Base-by-base conservation (phyloP, 2,113 vertebrate species). In the Eulacestoma nigropectus region DNA sequence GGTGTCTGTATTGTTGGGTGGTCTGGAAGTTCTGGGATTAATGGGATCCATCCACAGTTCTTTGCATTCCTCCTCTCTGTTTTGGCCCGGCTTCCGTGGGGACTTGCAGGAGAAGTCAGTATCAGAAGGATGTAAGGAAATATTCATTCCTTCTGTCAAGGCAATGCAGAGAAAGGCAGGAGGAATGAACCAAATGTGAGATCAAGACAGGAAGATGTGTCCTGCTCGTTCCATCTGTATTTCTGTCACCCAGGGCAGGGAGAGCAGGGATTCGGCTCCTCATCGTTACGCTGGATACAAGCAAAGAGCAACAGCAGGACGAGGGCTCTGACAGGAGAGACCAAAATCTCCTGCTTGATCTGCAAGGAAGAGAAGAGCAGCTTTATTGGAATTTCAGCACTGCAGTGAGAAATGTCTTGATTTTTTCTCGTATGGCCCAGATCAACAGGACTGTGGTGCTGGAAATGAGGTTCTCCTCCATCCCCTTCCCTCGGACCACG, bases 131-230 rank as follows among this genome's bases (percentile, higher is more conserved):
- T 80, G 88, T 22, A 76, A 65, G 63, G 88, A 92, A 93, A 90
- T 86, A 88, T 73, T 88, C 50, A 25, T 88, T 83, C 90, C 79
- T 90, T 93, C 92, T 92, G 92, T 50, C 33, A 50, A 90, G 90
- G 79, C 83, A 87, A 80, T 50, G 70, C 75, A 50, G 67, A 32
- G 57, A 69, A 86, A 86, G 70, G 79, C 92, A 88, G 88, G 78
- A 94, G 93, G 82, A 79, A 83, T 26, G 52, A 41, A 73, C 46
- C 82, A 88, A 94, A 92, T 80, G 92, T 83, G 85, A 83, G 55
- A 83, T 62, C 22, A 76, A 77, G 75, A 50, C 29, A 44, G 72
- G 75, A 90, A 69, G 78, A 80, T 49, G 85, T 26, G 49, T 73
- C 75, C 92, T 80, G 74, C 62, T 88, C 7, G 0, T 73, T 79